phyloP scores from a whole-genome alignment of 2,888 invertebrate species.

The Hypomecis punctinalis region DNA sequence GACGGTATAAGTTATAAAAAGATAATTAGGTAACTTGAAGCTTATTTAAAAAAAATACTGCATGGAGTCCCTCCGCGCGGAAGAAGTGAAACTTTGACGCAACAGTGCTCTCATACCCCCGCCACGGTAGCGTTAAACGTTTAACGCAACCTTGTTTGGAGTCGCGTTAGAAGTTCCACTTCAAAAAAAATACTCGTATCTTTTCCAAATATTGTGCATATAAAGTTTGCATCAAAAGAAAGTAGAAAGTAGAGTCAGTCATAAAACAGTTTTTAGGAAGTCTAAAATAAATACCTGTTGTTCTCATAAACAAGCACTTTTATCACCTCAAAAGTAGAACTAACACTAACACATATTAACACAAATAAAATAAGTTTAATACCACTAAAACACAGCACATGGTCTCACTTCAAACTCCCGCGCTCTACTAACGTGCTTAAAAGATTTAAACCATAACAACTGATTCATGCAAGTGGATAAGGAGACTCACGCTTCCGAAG shows the following conservation, averaged over 20 bases:
- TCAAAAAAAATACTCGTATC: too few species aligned
- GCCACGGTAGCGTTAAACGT: too few species aligned
- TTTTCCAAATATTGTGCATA: too few species aligned
- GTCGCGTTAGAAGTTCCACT: too few species aligned
- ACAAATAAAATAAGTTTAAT: constrained; percentile 4
- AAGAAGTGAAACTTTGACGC: too few species aligned
- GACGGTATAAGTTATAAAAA: too few species aligned
- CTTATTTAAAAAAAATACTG: too few species aligned
- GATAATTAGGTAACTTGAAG: too few species aligned
- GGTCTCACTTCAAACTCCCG: constrained; percentile 13
- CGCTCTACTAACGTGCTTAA: constrained; percentile 15
- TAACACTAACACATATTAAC: background rate
- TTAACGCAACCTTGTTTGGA: too few species aligned
- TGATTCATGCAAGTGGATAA: constrained; percentile 31
- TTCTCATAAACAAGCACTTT: constrained; percentile 11
- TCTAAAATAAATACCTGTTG: background rate
- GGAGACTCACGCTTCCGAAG: constrained; percentile 21
- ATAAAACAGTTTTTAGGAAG: background rate
- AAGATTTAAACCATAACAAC: constrained; percentile 22
- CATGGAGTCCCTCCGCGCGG: too few species aligned
- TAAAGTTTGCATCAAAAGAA: too few species aligned
- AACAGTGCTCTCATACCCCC: too few species aligned
- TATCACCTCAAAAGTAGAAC: constrained; percentile 4
- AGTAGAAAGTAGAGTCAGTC: background rate
- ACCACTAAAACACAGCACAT: constrained; percentile 1